Evolutionary conservation across 1,140 invertebrate species (phyloP), one percentile per base, ranked within the genome.

Genomic region (Bombus sibiricus): DNA sequence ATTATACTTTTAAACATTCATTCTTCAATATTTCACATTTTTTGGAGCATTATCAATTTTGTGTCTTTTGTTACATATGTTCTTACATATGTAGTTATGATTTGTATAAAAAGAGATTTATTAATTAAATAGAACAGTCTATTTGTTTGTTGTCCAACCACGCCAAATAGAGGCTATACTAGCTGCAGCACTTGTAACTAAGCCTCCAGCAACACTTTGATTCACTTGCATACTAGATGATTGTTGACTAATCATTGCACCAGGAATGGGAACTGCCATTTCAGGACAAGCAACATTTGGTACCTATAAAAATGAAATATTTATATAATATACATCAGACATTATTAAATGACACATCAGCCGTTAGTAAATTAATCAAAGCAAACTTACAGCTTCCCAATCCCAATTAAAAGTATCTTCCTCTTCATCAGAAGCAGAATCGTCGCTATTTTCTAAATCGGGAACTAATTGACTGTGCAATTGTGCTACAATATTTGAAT

Each of bases 161-260:
- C 96, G 95, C 97, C 97, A 97, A 83, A 97, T 96, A 53, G 97
- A 97, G 53, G 96, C 96, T 86, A 97, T 95, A 86, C 96, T 96
- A 74, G 97, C 96, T 72, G 97, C 96, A 64, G 97, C 96, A 91
- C 96, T 97, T 73, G 96, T 97, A 75, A 97, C 96, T 43, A 97
- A 95, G 74, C 97, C 97, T 39, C 97, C 96, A 53, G 96, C 96
- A 72, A 96, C 95, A 87, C 95, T 96, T 91, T 95, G 95, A 92
- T 95, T 95, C 69, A 95, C 94, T 88, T 95, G 94, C 88, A 97
- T 96, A 88, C 94, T 96, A 74, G 96, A 96, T 80, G 96, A 95
- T 89, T 96, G 96, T 64, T 96, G 94, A 86, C 93, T 94, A 68
- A 94, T 89, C 86, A 96, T 95, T 39, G 91, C 85, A 69, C 94